Percentiles rank a stretch among this genome's conserved stretches.
Conservation (phyloP, 2,888 invertebrate species). For the Tolmerus cingulatus region DNA sequence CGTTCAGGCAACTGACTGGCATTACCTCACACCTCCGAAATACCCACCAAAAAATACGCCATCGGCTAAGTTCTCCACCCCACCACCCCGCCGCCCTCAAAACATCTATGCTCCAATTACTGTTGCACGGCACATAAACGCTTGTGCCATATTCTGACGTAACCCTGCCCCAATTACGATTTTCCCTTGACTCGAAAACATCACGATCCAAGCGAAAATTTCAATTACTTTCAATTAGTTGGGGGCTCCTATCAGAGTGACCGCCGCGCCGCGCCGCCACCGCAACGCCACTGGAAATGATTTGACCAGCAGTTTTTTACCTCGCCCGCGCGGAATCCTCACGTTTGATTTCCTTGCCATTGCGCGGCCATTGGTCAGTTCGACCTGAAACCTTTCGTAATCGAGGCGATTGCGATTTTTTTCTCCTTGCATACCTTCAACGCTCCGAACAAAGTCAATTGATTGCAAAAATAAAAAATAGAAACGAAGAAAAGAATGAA, state of each 20-base stretch:
- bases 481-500: background rate
- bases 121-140: background rate
- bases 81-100: background rate
- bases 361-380: background rate
- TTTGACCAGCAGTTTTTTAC: background rate
- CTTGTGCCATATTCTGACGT: background rate
- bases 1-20: background rate
- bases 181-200: background rate
- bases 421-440: background rate
- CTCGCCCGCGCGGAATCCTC: background rate
- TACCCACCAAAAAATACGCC: background rate
- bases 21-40: background rate
- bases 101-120: background rate
- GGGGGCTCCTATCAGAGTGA: background rate
- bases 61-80: background rate
- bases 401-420: background rate
- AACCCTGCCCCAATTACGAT: slow-evolving; percentile 29
- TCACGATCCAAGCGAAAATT: slow-evolving; percentile 2
- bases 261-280: background rate
- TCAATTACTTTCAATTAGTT: slow-evolving; percentile 18
- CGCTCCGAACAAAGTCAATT: background rate
- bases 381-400: background rate
- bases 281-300: background rate
- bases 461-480: background rate
- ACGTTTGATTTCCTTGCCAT: slow-evolving; percentile 6